These are phyloP conservation scores for Philaethria dido DNA, from an alignment of 2,888 invertebrate species.

Conservation along the genomic window DNA sequence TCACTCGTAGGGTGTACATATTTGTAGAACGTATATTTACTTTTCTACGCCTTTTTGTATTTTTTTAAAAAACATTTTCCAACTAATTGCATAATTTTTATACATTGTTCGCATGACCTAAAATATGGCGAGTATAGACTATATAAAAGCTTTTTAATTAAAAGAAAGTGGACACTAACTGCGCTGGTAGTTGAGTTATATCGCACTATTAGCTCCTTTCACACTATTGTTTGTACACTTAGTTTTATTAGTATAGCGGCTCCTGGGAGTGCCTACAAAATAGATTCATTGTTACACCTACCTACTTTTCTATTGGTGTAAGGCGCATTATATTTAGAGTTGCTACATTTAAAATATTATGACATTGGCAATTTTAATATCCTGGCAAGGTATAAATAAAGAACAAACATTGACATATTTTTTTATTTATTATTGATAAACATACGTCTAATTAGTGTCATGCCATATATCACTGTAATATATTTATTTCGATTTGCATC, in stretches of 20 bases:
- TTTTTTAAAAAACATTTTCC: not conserved
- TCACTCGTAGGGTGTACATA: not conserved
- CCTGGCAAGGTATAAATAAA: not conserved
- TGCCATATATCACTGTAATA: no score
- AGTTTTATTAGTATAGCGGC: constrained; percentile 41
- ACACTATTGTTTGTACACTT: constrained; percentile 40
- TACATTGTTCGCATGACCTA: not conserved
- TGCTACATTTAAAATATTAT: constrained; percentile 1
- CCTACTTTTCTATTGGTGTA: not conserved
- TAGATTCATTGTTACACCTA: not conserved
- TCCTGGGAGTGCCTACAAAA: constrained; percentile 34
- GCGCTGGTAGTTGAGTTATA: constrained; percentile 1
- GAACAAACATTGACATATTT: not conserved
- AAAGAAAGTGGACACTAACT: constrained; percentile 21
- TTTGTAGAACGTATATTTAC: not conserved
- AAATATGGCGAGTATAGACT: not conserved
- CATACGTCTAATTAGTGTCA: no score
- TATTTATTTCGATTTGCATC: no score
- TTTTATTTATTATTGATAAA: not conserved
- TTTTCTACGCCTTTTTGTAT: no score
- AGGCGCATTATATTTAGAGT: not conserved
- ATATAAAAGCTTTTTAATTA: constrained; percentile 32
- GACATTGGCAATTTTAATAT: not conserved
- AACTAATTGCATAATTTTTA: not conserved
- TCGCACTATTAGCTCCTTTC: constrained; percentile 15